Evolutionary conservation across 92 coral and sea anemone genomes (phyloP), one percentile per base, ranked within the genome.

Genomic region (Parazoanthus darwini): DNA sequence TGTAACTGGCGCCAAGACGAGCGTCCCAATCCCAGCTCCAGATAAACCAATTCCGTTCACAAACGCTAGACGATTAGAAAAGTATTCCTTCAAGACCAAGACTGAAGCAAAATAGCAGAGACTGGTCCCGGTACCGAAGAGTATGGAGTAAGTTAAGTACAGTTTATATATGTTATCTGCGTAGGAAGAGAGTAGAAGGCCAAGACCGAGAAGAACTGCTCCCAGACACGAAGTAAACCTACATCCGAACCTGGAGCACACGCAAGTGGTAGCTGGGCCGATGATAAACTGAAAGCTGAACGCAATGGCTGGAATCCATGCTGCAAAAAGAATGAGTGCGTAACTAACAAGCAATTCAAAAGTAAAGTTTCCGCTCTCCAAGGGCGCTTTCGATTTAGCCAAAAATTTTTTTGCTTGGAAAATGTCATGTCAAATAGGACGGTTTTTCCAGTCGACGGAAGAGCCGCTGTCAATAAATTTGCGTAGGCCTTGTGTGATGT

Each of bases 11-110:
- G 96, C 88, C 88, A 96, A 88, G 46, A 94, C 86, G 39, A 96
- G 74, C 18, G 94, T 92, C 79, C 98, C 98, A 63, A 93, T 90
- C 56, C 98, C 98, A 23, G 94, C 93, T 54, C 98, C 98, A 46
- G 98, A 90, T 35, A 95, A 82, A 35, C 91, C 94, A 25, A 96
- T 82, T 6, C 98, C 98, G 88, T 94, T 94, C 51, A 96, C 91
- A 6, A 95, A 82, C 0, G 92, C 97, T 14, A 96, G 89, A 29
- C 91, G 72, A 56, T 86, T 88, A 9, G 87, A 82, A 51, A 94
- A 94, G 87, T 94, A 94, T 56, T 91, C 90, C 43, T 90, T 84
- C 67, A 94, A 68, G 8, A 94, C 86, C 14, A 94, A 82, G 33
- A 94, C 79, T 5, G 96, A 94, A 36, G 93, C 82, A 59, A 92